Percentiles rank a stretch among this genome's conserved stretches.
These are phyloP conservation scores for Peucedramus taeniatus DNA, from an alignment of 2,113 vertebrate species.

Conservation along the genomic window DNA sequence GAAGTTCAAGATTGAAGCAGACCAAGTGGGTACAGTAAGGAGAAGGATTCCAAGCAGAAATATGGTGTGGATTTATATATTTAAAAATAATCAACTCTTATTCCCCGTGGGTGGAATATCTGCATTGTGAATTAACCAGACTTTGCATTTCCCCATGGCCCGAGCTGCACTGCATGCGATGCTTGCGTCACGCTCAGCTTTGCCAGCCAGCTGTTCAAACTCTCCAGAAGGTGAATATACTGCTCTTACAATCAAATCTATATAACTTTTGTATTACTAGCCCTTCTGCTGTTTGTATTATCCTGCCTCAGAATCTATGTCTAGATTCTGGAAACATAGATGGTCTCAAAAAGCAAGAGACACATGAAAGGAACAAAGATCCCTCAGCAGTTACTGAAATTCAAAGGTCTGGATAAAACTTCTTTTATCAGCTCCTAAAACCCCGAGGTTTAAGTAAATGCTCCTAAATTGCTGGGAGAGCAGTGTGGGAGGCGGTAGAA, in stretches of 20 bases:
- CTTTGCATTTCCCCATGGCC: slow-evolving; percentile 33
- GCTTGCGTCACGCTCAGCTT: neutral
- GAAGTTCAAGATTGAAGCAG: neutral
- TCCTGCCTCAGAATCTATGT: neutral
- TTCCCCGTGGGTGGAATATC: neutral
- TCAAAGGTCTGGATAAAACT: neutral
- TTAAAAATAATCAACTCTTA: slow-evolving; percentile 10
- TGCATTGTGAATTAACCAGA: slow-evolving; percentile 13
- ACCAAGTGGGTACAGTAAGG: neutral
- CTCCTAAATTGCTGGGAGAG: neutral
- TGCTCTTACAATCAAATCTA: neutral
- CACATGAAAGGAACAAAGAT: neutral
- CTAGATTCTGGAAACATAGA: neutral
- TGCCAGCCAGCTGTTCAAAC: neutral
- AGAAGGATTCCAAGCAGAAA: neutral
- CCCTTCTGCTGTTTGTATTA: neutral
- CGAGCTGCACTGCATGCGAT: neutral
- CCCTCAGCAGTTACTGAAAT: neutral
- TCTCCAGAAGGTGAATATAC: neutral
- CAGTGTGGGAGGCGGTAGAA: neutral
- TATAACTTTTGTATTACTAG: neutral
- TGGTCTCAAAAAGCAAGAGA: neutral
- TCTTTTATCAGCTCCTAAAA: neutral
- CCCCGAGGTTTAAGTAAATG: neutral
- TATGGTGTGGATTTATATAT: neutral